Percentiles rank a stretch among this genome's conserved stretches.
Conservation (phyloP, 2,797 vertebrate genomes). For the Enteromius paludinosus region DNA sequence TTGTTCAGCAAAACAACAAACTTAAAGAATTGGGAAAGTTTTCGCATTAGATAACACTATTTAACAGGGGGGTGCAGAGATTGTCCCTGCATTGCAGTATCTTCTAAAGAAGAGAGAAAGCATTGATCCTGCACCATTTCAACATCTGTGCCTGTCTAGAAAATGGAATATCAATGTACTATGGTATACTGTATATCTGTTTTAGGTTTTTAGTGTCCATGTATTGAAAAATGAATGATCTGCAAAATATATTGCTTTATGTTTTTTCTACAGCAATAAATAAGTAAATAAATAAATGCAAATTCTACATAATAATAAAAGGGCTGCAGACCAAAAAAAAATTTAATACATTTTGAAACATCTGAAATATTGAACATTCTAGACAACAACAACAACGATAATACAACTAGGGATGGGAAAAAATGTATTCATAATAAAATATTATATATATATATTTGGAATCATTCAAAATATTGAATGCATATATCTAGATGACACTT, state of each 20-base stretch:
- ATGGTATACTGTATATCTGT: background rate
- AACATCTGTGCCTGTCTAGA: conserved; percentile 7
- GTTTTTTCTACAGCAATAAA: too few species aligned
- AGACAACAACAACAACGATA: background rate
- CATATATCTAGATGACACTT: background rate
- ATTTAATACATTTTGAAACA: background rate
- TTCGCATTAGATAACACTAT: conserved; percentile 25
- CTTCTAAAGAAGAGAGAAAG: background rate
- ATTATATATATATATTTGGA: background rate
- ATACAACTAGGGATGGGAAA: background rate
- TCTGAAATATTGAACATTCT: background rate
- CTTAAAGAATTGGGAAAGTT: conserved; percentile 52
- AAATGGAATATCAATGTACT: background rate
- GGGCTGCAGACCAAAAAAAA: background rate
- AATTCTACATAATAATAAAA: background rate
- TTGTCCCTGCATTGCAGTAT: conserved; percentile 34
- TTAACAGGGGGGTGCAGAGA: background rate
- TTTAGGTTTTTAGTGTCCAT: too few species aligned
- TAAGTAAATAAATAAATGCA: too few species aligned
- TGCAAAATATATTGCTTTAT: too few species aligned
- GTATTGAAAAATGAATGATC: too few species aligned
- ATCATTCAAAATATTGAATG: background rate
- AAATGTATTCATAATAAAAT: background rate
- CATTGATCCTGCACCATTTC: conserved; percentile 8
- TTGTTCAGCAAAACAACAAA: conserved; percentile 52